These are phyloP conservation scores for Saturnia pavonia DNA, from an alignment of 2,888 invertebrate genomes.

Conservation along the genomic window DNA sequence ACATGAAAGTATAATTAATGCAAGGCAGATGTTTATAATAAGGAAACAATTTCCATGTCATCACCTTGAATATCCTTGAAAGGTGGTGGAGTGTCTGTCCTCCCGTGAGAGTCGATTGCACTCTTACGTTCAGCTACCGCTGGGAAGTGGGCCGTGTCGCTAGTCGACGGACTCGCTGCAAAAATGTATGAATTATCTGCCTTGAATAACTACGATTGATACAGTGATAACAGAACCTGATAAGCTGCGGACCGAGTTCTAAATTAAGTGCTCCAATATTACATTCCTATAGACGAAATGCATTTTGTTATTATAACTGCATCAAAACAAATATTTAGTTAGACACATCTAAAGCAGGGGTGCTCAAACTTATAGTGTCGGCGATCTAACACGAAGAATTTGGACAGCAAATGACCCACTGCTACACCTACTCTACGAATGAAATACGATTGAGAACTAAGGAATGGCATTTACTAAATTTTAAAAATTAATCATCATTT, in stretches of 20 bases:
- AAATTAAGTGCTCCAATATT: slow-evolving; percentile 35
- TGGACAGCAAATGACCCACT: no score
- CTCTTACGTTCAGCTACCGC: slow-evolving; percentile 53
- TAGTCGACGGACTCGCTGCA: slow-evolving; percentile 63
- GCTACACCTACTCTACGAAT: no score
- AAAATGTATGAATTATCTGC: slow-evolving; percentile 54
- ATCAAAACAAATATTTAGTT: not conserved
- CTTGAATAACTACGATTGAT: slow-evolving; percentile 65
- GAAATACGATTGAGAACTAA: no score
- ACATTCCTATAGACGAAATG: slow-evolving; percentile 33
- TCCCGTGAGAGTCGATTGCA: slow-evolving; percentile 50
- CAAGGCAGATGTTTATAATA: not conserved
- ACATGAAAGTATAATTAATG: not conserved
- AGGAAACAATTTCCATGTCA: not conserved
- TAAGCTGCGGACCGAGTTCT: slow-evolving; percentile 50
- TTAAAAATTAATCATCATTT: no score
- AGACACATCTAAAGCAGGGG: not conserved
- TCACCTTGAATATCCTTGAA: slow-evolving; percentile 67
- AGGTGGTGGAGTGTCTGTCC: slow-evolving; percentile 59
- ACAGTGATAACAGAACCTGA: slow-evolving; percentile 63
- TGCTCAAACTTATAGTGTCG: no score
- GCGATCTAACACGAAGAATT: no score
- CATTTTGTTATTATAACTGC: slow-evolving; percentile 9
- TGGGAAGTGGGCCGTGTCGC: slow-evolving; percentile 49
- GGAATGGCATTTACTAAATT: no score